phyloP scores from a whole-genome alignment of 2,797 vertebrate genomes.

The Megalops cyprinoides region DNA sequence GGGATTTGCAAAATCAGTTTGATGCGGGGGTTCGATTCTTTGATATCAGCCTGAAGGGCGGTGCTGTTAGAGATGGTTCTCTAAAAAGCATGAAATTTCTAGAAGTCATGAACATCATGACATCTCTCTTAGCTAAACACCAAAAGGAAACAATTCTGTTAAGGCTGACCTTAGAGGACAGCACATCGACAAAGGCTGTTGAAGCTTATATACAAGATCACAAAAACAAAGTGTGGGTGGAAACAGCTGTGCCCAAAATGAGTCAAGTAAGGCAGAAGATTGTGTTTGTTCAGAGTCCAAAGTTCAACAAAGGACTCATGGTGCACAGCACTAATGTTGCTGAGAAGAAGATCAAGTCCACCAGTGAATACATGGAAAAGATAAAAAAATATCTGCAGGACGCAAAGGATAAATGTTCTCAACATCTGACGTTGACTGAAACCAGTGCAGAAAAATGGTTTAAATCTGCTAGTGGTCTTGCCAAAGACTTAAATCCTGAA shows the following conservation, averaged over 20 bases:
- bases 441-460: slow-evolving; percentile 13
- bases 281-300: not conserved
- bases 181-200: not conserved
- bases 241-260: not conserved
- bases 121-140: not conserved
- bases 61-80: not conserved
- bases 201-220: not conserved
- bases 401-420: not conserved
- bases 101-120: not conserved
- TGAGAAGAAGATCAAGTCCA: not conserved
- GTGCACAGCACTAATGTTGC: not conserved
- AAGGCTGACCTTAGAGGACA: not conserved
- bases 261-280: not conserved
- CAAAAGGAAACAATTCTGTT: not conserved
- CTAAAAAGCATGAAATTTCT: not conserved
- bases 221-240: not conserved
- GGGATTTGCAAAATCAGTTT: not conserved
- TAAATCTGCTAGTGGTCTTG: slow-evolving; percentile 57
- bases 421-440: not conserved
- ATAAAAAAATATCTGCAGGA: not conserved
- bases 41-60: not conserved
- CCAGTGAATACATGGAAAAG: not conserved
- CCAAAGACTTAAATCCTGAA: slow-evolving; percentile 61
- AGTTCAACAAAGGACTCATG: not conserved
- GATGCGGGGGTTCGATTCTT: slow-evolving; percentile 1